phyloP scores from a whole-genome alignment of 2,113 vertebrate genomes.

The Cebidichthys violaceus region DNA sequence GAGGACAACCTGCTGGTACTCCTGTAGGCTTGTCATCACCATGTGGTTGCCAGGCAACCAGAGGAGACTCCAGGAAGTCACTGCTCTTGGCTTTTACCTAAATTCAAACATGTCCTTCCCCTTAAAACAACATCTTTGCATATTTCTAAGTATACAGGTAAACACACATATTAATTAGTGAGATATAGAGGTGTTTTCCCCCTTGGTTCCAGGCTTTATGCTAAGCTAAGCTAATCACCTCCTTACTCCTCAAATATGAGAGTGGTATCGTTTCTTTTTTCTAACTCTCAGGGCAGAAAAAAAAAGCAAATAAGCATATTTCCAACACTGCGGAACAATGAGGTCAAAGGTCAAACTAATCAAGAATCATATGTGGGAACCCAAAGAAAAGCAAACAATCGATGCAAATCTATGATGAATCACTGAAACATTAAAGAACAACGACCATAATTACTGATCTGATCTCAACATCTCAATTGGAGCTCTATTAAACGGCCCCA shows the following conservation, averaged over 20 bases:
- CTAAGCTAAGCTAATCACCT: slow-evolving; percentile 19
- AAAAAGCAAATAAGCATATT: background rate
- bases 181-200: background rate
- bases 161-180: background rate
- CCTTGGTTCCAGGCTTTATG: slow-evolving; percentile 5
- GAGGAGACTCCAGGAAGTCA: background rate
- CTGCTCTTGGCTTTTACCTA: background rate
- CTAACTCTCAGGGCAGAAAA: background rate
- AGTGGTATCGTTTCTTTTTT: background rate
- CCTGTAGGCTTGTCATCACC: background rate
- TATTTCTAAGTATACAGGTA: background rate
- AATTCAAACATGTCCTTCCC: background rate
- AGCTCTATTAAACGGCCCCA: slow-evolving; percentile 26
- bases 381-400: slow-evolving; percentile 2
- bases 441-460: slow-evolving; percentile 7
- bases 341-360: background rate
- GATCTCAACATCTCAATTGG: slow-evolving; percentile 11
- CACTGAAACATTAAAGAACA: background rate
- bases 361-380: background rate
- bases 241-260: background rate
- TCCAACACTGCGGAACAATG: background rate
- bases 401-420: slow-evolving; percentile 3
- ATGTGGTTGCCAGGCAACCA: background rate
- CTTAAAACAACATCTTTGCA: background rate
- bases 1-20: background rate